Evolutionary conservation across 2,797 vertebrate species (phyloP).

Genomic region (Heteromormyrus szaboi): DNA sequence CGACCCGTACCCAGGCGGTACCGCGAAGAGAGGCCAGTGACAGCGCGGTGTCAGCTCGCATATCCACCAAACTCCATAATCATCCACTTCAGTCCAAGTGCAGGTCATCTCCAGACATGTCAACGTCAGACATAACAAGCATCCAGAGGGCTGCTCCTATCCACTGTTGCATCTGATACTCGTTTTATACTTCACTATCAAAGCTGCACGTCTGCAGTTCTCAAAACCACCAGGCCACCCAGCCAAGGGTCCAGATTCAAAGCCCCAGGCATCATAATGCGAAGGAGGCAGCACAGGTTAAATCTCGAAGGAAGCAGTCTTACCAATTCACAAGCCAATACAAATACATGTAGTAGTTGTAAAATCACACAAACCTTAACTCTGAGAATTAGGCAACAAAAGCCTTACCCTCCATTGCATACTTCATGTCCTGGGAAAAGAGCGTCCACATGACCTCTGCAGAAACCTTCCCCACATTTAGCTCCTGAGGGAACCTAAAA

Average conservation of each 20-base stretch:
- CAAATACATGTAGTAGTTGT: background rate
- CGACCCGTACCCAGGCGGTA: background rate
- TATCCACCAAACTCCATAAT: background rate
- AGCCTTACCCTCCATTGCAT: slow-evolving; percentile 87
- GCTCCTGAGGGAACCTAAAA: slow-evolving; percentile 89
- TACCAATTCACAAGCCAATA: background rate
- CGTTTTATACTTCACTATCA: background rate
- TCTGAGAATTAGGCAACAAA: background rate
- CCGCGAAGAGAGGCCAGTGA: background rate
- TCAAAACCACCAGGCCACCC: background rate
- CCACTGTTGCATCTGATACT: background rate
- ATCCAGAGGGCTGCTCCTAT: background rate
- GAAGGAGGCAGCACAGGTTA: background rate
- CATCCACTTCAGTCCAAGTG: background rate
- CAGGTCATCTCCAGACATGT: background rate
- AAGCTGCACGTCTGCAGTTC: background rate
- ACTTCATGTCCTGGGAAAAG: slow-evolving; percentile 98
- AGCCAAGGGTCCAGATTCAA: background rate
- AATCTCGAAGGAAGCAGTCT: background rate
- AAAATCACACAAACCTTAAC: background rate
- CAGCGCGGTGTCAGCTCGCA: background rate
- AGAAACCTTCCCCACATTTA: slow-evolving; percentile 90
- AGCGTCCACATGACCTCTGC: slow-evolving; percentile 97
- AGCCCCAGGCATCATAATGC: background rate
- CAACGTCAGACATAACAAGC: background rate